Evolutionary conservation across 2,113 vertebrate species (phyloP), one percentile per base, ranked within the genome.

Genomic region (Henicopernis longicauda): DNA sequence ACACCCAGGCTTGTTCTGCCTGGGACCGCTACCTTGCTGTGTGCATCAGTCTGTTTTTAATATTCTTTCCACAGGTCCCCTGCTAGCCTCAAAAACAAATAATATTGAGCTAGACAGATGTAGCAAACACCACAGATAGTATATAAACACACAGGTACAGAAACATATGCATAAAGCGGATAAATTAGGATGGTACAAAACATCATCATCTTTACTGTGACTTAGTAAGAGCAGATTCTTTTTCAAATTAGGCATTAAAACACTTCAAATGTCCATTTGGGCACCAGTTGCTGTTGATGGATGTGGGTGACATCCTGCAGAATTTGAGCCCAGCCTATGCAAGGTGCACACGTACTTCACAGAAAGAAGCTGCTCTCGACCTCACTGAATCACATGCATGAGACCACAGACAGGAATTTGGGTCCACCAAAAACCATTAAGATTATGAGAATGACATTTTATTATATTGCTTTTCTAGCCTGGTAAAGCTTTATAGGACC

Each of bases 401-500:
- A 73, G 44, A n/a, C 21, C 34, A 45, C 10, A 42, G 40, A 36
- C 20, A 40, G 85, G 49, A 70, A 63, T 40, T 54, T 32, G 31
- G 45, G 16, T 44, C 32, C 32, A 45, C 13, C n/a, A 76, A 45
- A 73, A 44, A 82, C 59, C n/a, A 32, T 5, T 11, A 40, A 52
- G 36, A 58, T 62, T 73, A 82, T 31, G 57, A 93, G 45, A 84
- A 84, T 10, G 17, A 63, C 27, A 38, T 82, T 81, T 81, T 85
- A 69, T 95, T 88, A 91, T 29, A 70, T 44, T 74, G 82, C 74
- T 61, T 88, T 94, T 92, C 82, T 36, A 90, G 71, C 73, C 88
- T 90, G 82, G 70, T 82, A 54, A 74, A 80, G 74, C 78, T 96
- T 94, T 87, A 89, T 25, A 65, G 77, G n/a, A 92, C 89, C 44